Evolutionary conservation across 2,888 invertebrate species (phyloP).

Genomic region (Suillia variegata): DNA sequence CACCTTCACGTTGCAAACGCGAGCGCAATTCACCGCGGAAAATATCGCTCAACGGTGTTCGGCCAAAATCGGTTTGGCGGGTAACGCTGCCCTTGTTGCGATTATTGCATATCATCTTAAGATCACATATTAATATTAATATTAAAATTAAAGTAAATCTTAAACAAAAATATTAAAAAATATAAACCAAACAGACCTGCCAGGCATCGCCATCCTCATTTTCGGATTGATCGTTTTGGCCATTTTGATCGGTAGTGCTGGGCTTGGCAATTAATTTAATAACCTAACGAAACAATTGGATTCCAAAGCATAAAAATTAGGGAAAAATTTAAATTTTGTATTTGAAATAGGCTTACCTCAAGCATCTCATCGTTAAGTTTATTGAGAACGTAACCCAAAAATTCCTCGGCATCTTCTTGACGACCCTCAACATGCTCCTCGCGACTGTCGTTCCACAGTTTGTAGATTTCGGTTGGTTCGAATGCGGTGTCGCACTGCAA

Average conservation of each 20-base stretch:
- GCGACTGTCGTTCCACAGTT: slow-evolving; percentile 78
- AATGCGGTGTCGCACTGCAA: slow-evolving; percentile 79
- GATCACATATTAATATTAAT: slow-evolving; percentile 7
- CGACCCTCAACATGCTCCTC: slow-evolving; percentile 79
- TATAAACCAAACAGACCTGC: slow-evolving; percentile 55
- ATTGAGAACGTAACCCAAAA: slow-evolving; percentile 89
- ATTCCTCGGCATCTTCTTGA: slow-evolving; percentile 98
- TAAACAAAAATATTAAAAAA: too few species aligned
- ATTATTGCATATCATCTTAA: slow-evolving; percentile 69
- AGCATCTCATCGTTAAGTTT: slow-evolving; percentile 97
- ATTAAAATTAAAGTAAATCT: neutral
- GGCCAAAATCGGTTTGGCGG: slow-evolving; percentile 78
- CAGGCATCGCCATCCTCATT: slow-evolving; percentile 60
- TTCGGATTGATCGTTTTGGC: slow-evolving; percentile 54
- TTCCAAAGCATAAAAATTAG: slow-evolving; percentile 27
- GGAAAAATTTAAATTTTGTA: neutral
- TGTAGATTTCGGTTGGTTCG: slow-evolving; percentile 87
- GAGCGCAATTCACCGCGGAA: slow-evolving; percentile 91
- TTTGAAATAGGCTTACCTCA: slow-evolving; percentile 67
- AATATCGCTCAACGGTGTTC: slow-evolving; percentile 89
- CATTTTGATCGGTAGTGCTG: slow-evolving; percentile 59
- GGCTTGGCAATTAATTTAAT: slow-evolving; percentile 68
- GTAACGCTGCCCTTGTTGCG: slow-evolving; percentile 89
- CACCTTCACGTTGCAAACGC: slow-evolving; percentile 73
- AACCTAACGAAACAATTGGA: slow-evolving; percentile 56